Evolutionary conservation across 2,113 vertebrate genomes (phyloP).

Genomic region (Pagrus major): DNA sequence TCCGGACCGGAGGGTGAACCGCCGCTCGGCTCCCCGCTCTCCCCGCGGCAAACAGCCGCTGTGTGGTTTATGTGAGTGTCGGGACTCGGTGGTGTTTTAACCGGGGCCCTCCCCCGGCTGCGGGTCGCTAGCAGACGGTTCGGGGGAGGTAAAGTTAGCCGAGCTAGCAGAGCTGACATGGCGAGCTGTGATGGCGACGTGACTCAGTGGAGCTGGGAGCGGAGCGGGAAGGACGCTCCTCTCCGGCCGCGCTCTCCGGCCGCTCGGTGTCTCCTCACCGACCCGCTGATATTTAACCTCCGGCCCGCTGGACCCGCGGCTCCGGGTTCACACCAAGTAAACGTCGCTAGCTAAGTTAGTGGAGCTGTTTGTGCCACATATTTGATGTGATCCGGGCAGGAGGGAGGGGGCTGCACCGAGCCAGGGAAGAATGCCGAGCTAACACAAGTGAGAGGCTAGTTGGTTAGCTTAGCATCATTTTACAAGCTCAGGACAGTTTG

Average conservation of each 20-base stretch:
- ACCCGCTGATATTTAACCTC: neutral
- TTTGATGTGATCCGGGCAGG: constrained; percentile 47
- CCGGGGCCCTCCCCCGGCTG: neutral
- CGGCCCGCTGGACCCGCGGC: neutral
- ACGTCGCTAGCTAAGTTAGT: constrained; percentile 4
- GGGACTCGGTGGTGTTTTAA: neutral
- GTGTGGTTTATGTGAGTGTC: neutral
- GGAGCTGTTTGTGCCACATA: constrained; percentile 55
- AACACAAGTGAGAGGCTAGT: constrained; percentile 74
- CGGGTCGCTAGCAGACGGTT: neutral
- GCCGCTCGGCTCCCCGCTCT: neutral
- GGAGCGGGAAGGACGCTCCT: constrained; percentile 80
- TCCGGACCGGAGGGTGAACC: constrained; percentile 21
- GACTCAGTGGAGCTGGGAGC: constrained; percentile 86
- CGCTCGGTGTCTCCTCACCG: neutral
- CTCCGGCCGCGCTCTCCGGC: constrained; percentile 6
- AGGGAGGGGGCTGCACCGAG: constrained; percentile 63
- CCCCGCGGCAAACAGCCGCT: neutral
- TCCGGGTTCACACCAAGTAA: neutral
- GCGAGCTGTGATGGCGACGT: constrained; percentile 94
- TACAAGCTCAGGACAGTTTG: constrained; percentile 3
- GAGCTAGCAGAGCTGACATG: constrained; percentile 79
- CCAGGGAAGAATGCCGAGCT: constrained; percentile 73
- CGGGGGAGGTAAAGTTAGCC: constrained; percentile 60
- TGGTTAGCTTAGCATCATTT: constrained; percentile 56